A percentile compares a stretch with the other conserved stretches of the same genome.
These are phyloP conservation scores for Aphelocoma californica DNA, from an alignment of 2,797 vertebrate species.

Conservation along the genomic window DNA sequence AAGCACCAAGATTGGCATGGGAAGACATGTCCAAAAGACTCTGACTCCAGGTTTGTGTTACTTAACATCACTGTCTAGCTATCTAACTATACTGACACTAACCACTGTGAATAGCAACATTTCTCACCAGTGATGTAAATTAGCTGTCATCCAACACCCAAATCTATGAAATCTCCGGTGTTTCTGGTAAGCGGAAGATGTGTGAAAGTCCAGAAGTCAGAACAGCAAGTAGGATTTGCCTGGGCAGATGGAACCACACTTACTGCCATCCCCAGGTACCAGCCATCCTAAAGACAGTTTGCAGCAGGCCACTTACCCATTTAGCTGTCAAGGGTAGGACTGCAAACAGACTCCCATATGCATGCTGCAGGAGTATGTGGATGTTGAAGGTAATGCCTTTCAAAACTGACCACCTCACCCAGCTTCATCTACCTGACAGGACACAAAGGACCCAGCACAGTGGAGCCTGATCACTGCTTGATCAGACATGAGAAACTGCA, in stretches of 20 bases:
- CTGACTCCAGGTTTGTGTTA: slow-evolving; percentile 12
- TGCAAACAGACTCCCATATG: fast-evolving
- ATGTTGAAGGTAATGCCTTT: not conserved
- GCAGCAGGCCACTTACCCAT: not conserved
- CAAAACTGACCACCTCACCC: not conserved
- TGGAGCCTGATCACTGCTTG: not conserved
- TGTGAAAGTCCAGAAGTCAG: not conserved
- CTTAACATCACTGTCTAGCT: slow-evolving; percentile 38
- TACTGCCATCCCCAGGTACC: not conserved
- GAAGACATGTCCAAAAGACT: not conserved
- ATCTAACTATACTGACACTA: not conserved
- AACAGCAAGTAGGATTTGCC: not conserved
- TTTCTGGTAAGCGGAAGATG: not conserved
- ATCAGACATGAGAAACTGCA: fast-evolving
- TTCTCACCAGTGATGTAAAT: slow-evolving; percentile 23
- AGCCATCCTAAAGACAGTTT: not conserved
- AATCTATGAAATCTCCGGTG: not conserved
- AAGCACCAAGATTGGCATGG: not conserved
- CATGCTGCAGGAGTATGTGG: fast-evolving
- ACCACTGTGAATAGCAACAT: slow-evolving; percentile 2
- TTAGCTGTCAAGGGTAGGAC: not conserved
- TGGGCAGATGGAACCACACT: not conserved
- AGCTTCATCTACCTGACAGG: not conserved
- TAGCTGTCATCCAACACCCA: not conserved
- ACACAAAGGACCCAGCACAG: fast-evolving